Evolutionary conservation across 2,888 invertebrate genomes (phyloP).

Genomic region (Cacoxenus indagator): DNA sequence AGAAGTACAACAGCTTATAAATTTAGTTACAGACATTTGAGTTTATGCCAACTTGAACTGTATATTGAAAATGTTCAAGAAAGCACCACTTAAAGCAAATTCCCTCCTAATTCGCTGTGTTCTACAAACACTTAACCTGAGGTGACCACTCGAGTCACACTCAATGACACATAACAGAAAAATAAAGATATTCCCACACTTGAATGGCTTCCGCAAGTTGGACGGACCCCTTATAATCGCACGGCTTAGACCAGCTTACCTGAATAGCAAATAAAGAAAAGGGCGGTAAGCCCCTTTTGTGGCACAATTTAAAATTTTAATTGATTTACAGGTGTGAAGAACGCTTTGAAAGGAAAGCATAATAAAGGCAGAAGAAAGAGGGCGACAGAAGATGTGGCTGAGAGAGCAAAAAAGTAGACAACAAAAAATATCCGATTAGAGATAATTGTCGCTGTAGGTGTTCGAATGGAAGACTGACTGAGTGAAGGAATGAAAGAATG

Average conservation of each 20-base stretch:
- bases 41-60: too few relatives aligned
- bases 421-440: slow-evolving; percentile 58
- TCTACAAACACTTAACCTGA: too few relatives aligned
- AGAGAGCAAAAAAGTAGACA: slow-evolving; percentile 29
- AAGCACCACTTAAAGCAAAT: too few relatives aligned
- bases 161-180: too few relatives aligned
- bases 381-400: background rate
- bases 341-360: slow-evolving; percentile 22
- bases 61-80: too few relatives aligned
- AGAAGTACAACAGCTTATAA: too few relatives aligned
- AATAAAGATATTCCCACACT: slow-evolving; percentile 48
- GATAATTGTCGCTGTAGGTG: slow-evolving; percentile 55
- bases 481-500: background rate
- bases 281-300: too few relatives aligned
- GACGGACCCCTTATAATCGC: slow-evolving; percentile 3
- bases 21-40: too few relatives aligned
- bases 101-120: too few relatives aligned
- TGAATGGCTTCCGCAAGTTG: slow-evolving; percentile 42
- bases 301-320: slow-evolving; percentile 51
- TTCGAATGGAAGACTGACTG: slow-evolving; percentile 2
- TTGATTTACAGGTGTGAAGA: slow-evolving; percentile 62
- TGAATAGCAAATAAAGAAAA: slow-evolving; percentile 21
- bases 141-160: too few relatives aligned
- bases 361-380: slow-evolving; percentile 16
- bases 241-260: slow-evolving; percentile 52